Base-by-base conservation (phyloP, 2,888 invertebrate species). In the Poecilobothrus nobilitatus region DNA sequence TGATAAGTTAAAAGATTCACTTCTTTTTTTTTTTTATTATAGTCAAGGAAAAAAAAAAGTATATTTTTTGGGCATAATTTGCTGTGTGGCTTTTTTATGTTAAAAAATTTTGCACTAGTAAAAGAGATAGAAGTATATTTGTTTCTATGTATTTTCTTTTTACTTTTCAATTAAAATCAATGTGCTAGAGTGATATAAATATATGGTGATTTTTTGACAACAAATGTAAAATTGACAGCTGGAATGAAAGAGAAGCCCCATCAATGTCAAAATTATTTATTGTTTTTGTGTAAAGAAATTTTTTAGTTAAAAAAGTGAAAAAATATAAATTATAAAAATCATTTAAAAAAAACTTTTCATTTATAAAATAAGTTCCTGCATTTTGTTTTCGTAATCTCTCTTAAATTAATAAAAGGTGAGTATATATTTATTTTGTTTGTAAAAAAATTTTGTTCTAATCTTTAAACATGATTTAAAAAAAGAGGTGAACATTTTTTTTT, bases 181-280 rank as follows among this genome's bases (percentile, higher is more conserved):
- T 18, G 53, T 53, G 53, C 18, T 53, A 53, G 53, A 53, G 53
- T 53, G 18, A 53, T 18, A 53, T n/a, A 5, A 53, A 53, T 53
- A 53, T 53, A 53, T 53, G 15, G 15, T n/a, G 18, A 53, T 53
- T 53, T 53, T 53, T 53, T 53, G 53, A 53, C 53, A 53, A 41
- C 41, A 41, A 41, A 37, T 53, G 18, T 53, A 18, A 12, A 53
- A 18, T 53, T 53, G 53, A 53, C 53, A 53, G 53, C 53, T 53
- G 53, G 53, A 41, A 53, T 53, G 53, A 53, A 53, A 53, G 53
- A 53, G 53, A 53, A 53, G 53, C 53, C n/a, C 18, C 15, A 18
- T 53, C 18, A 53, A 53, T 53, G 53, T 53, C 53, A 53, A 53
- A 53, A 53, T 53, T 53, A 53, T 53, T 53, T 53, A 53, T 53